phyloP scores from a whole-genome alignment of 2,888 invertebrate genomes.

The Drosophila vallismaia region DNA sequence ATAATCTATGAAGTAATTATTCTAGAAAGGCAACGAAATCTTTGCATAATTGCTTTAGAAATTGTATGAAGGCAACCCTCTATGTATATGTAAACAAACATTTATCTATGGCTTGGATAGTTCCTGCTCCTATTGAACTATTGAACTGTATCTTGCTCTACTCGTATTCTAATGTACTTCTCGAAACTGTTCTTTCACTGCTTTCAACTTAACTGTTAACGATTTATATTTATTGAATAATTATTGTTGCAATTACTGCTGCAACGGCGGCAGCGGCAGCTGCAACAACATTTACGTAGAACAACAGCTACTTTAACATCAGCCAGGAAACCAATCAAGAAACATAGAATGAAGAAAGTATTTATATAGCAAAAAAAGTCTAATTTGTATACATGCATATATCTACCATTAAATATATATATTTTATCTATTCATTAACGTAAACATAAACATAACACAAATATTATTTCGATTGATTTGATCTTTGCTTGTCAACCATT shows the following conservation, averaged over 20 bases:
- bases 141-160: slow-evolving; percentile 31
- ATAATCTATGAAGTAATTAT: slow-evolving; percentile 48
- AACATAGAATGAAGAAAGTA: slow-evolving; percentile 39
- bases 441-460: slow-evolving; percentile 36
- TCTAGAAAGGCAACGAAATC: slow-evolving; percentile 73
- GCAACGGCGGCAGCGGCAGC: slow-evolving; percentile 6
- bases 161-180: slow-evolving; percentile 53
- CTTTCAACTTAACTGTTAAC: slow-evolving; percentile 70
- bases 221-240: slow-evolving; percentile 46
- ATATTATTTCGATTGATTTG: slow-evolving; percentile 40
- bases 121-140: slow-evolving; percentile 36
- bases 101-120: slow-evolving; percentile 39
- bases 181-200: slow-evolving; percentile 68
- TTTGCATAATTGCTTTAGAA: slow-evolving; percentile 50
- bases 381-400: slow-evolving; percentile 41
- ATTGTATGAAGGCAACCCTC: slow-evolving; percentile 38
- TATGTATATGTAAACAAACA: slow-evolving; percentile 22
- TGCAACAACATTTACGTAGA: slow-evolving; percentile 18
- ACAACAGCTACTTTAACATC: slow-evolving; percentile 5
- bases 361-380: slow-evolving; percentile 43
- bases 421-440: slow-evolving; percentile 53
- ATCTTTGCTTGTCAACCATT: slow-evolving; percentile 39
- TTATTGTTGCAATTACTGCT: slow-evolving; percentile 14
- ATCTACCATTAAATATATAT: slow-evolving; percentile 51
- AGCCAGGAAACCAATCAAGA: slow-evolving; percentile 20